These are phyloP conservation scores for Condylostylus longicornis DNA, from an alignment of 1,140 invertebrate species.

Conservation along the genomic window DNA sequence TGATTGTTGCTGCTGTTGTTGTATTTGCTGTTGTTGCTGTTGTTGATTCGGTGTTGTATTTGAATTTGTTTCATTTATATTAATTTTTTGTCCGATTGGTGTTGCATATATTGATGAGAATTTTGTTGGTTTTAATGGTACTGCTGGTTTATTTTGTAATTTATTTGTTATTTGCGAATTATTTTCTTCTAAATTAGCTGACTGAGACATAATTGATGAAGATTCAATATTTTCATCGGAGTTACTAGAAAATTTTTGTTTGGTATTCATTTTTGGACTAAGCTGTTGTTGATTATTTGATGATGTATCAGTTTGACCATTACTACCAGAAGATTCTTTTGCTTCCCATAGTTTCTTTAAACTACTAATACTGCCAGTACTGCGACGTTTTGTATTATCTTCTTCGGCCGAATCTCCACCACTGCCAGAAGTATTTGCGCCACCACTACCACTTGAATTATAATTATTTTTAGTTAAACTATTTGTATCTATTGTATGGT, in stretches of 20 bases:
- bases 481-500: conserved; percentile 6
- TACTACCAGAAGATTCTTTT: conserved; percentile 34
- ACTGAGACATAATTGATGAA: neutral
- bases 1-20: conserved; percentile 11
- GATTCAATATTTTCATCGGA: conserved; percentile 8
- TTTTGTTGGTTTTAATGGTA: conserved; percentile 43
- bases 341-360: conserved; percentile 85
- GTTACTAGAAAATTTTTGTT: conserved; percentile 29
- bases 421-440: conserved; percentile 7
- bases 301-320: conserved; percentile 29
- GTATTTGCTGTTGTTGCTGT: conserved; percentile 6
- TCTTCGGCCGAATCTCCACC: conserved; percentile 34
- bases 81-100: conserved; percentile 34
- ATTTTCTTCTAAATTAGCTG: too few relatives aligned
- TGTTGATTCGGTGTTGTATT: conserved; percentile 12
- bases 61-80: conserved; percentile 15
- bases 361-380: conserved; percentile 82
- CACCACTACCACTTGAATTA: too few relatives aligned
- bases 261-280: conserved; percentile 45
- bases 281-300: conserved; percentile 30
- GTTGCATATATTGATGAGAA: conserved; percentile 42
- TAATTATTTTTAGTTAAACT: conserved; percentile 8
- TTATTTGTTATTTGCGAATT: conserved; percentile 6
- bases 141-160: conserved; percentile 32
- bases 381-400: conserved; percentile 77